These are phyloP conservation scores for Parotia lawesii DNA, from an alignment of 2,113 vertebrate genomes.

Conservation along the genomic window DNA sequence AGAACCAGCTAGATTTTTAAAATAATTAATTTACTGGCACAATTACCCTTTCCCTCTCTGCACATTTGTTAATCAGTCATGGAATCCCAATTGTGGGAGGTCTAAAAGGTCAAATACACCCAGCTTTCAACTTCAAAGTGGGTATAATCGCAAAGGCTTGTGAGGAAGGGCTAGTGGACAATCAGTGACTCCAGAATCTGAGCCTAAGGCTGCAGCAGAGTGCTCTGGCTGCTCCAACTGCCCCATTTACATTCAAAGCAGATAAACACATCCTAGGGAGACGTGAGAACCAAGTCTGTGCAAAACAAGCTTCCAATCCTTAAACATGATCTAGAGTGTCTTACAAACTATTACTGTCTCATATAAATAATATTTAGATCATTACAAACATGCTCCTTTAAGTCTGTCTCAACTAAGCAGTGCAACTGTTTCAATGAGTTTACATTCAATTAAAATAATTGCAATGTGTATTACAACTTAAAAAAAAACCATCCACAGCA, in stretches of 20 bases:
- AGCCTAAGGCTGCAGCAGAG: not conserved
- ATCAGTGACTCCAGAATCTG: not conserved
- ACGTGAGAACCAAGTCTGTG: not conserved
- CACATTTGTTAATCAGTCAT: not conserved
- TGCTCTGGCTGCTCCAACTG: not conserved
- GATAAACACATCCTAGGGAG: not conserved
- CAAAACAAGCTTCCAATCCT: not conserved
- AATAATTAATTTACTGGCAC: not conserved
- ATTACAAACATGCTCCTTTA: not conserved
- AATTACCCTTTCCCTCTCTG: not conserved
- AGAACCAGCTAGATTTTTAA: not conserved
- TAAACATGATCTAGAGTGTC: not conserved
- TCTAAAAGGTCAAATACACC: constrained; percentile 1
- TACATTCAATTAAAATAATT: not conserved
- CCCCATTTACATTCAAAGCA: not conserved
- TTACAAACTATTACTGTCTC: not conserved
- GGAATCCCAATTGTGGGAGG: not conserved
- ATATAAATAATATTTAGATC: not conserved
- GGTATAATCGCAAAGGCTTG: not conserved
- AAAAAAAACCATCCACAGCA: not conserved
- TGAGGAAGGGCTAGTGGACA: not conserved
- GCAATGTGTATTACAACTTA: not conserved
- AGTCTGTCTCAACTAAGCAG: not conserved
- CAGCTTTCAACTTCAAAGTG: constrained; percentile 34
- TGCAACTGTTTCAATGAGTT: not conserved